phyloP scores from a whole-genome alignment of 2,113 vertebrate genomes.

The Pyrgilauda ruficollis region DNA sequence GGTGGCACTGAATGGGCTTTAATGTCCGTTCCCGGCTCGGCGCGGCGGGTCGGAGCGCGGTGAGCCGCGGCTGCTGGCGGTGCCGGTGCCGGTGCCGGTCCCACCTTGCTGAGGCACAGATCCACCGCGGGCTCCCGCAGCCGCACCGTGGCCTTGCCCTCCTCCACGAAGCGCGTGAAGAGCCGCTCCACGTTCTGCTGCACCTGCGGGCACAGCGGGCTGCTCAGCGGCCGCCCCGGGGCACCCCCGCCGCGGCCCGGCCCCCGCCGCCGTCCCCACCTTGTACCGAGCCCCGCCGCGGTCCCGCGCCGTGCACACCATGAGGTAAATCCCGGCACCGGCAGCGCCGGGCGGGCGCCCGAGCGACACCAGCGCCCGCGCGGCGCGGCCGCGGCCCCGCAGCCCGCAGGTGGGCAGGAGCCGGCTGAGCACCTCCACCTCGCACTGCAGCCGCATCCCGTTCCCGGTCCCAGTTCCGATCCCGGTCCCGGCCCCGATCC shows the following conservation, averaged over 20 bases:
- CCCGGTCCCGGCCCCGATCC: background rate
- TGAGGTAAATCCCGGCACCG: background rate
- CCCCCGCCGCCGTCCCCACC: background rate
- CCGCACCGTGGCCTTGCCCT: background rate
- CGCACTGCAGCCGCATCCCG: background rate
- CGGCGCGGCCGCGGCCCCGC: background rate
- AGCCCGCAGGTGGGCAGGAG: background rate
- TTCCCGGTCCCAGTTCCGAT: no score
- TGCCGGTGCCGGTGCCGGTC: background rate
- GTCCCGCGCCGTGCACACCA: background rate
- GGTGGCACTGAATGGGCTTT: accelerated
- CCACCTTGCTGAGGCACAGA: background rate
- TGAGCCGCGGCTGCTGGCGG: background rate
- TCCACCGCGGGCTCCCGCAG: background rate
- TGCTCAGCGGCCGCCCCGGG: background rate
- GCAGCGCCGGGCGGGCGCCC: background rate
- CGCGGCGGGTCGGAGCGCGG: no score
- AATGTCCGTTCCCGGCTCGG: accelerated
- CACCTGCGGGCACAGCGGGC: background rate
- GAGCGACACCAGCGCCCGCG: background rate
- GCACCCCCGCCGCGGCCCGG: background rate
- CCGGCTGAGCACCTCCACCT: background rate
- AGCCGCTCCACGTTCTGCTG: background rate
- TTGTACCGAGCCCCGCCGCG: background rate
- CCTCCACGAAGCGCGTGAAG: background rate